Evolutionary conservation across 2,888 invertebrate genomes (phyloP), one percentile per base, ranked within the genome.

Genomic region (Sarcophaga carnaria): DNA sequence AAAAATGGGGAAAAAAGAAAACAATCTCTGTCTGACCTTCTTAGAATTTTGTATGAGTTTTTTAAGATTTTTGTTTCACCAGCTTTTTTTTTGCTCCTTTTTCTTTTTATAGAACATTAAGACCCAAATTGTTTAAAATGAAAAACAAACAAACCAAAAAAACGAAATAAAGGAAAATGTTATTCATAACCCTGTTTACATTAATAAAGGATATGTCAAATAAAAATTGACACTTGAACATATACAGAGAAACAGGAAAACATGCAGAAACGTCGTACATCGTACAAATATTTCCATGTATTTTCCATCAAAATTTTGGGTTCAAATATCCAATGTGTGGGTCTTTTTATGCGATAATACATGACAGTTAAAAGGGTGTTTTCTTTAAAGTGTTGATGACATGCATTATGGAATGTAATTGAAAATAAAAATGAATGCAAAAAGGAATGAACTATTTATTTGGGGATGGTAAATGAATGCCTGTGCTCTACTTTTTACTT

Each of bases 161-260:
- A 69, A 37, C 0, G 4, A 59, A 60, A 8, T 47, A 75, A 79
- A 79, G 76, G 66, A 71, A 71, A 86, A 80, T 75, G 49, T 69
- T 79, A 66, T 84, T 80, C 81, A 63, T 77, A 67, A 84, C 76
- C 75, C 59, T 64, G 25, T 83, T 79, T 75, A 49, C 67, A 78
- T 70, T 80, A 80, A 82, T 76, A 82, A 85, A 85, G 81, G 79
- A 72, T 60, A 82, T 79, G 79, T 82, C 85, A 85, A 84, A 84
- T 80, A 80, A 82, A 85, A 80, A 82, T 82, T 85, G 79, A 87
- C 87, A 87, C 77, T 82, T 78, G 47, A 76, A 81, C 77, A 80
- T 63, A 79, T 62, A 54, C 45, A 79, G 14, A 12, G 14, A 54
- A 17, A 12, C 54, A 54, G 12, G 54, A 17, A 14, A 54, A 54